phyloP scores from a whole-genome alignment of 2,888 invertebrate species.

The Drosophila nigritarsus region DNA sequence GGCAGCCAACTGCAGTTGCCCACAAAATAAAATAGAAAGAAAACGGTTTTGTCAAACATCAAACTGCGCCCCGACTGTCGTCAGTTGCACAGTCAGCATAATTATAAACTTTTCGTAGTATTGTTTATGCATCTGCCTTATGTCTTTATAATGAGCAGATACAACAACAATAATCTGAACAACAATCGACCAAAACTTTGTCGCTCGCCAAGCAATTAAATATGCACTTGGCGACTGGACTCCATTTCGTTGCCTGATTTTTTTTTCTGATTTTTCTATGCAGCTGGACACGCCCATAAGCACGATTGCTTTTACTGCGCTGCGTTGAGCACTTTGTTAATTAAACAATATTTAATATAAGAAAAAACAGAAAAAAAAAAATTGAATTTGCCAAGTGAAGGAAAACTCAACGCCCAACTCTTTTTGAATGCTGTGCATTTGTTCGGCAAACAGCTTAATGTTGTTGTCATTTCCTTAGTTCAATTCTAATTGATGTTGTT shows the following conservation, averaged over 20 bases:
- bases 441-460: slow-evolving; percentile 41
- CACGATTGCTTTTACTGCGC: slow-evolving; percentile 60
- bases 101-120: slow-evolving; percentile 79
- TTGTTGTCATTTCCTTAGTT: slow-evolving; percentile 46
- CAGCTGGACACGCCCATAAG: slow-evolving; percentile 63
- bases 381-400: slow-evolving; percentile 7
- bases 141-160: slow-evolving; percentile 49
- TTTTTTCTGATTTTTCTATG: slow-evolving; percentile 14
- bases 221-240: slow-evolving; percentile 62
- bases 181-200: slow-evolving; percentile 49
- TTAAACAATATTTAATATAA: slow-evolving; percentile 75
- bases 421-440: slow-evolving; percentile 59
- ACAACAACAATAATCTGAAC: slow-evolving; percentile 5
- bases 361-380: slow-evolving; percentile 10
- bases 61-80: slow-evolving; percentile 36
- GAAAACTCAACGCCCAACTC: slow-evolving; percentile 22
- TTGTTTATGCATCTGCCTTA: slow-evolving; percentile 65
- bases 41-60: slow-evolving; percentile 40
- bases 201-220: slow-evolving; percentile 61
- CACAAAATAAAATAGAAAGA: slow-evolving; percentile 20
- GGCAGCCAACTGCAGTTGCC: slow-evolving; percentile 16
- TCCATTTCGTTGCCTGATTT: neutral
- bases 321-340: slow-evolving; percentile 68
- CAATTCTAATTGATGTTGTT: slow-evolving; percentile 8
- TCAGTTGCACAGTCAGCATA: slow-evolving; percentile 75